These are phyloP conservation scores for Zaprionus ornatus DNA, from an alignment of 1,140 invertebrate species.

Conservation along the genomic window DNA sequence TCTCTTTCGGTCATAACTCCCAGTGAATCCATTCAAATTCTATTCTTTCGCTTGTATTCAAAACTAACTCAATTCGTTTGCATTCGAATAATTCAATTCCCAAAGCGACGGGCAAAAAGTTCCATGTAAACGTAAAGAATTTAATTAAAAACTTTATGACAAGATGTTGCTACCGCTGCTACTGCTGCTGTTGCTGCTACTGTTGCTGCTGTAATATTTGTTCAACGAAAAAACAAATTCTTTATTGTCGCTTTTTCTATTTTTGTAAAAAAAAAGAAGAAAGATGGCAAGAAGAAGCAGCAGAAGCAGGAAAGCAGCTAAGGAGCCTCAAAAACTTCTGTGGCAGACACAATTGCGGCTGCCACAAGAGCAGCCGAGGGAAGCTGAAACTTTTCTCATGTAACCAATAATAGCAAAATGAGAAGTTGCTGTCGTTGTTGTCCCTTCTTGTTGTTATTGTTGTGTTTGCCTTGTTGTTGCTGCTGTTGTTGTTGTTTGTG, in stretches of 20 bases:
- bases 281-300: conserved; percentile 37
- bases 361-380: conserved; percentile 18
- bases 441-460: conserved; percentile 28
- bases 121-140: conserved; percentile 72
- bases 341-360: conserved; percentile 77
- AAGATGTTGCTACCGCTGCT: conserved; percentile 61
- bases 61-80: conserved; percentile 40
- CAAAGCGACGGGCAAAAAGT: conserved; percentile 27
- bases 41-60: not conserved
- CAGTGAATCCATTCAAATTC: not conserved
- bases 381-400: conserved; percentile 67
- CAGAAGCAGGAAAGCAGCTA: conserved; percentile 29
- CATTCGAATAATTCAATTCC: conserved; percentile 11
- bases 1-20: conserved; percentile 1
- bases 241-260: conserved; percentile 20
- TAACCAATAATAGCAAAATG: conserved; percentile 77
- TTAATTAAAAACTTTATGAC: conserved; percentile 82
- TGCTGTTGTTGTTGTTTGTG: conserved; percentile 13
- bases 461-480: conserved; percentile 2
- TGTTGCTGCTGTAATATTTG: conserved; percentile 12
- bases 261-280: conserved; percentile 14
- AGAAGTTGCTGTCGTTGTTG: conserved; percentile 39
- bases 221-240: conserved; percentile 35
- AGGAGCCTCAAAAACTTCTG: conserved; percentile 70
- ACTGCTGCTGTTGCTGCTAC: conserved; percentile 4